A percentile compares a stretch with the other conserved stretches of the same genome.
These are phyloP conservation scores for Temnothorax longispinosus DNA, from an alignment of 1,140 invertebrate species.

Conservation along the genomic window DNA sequence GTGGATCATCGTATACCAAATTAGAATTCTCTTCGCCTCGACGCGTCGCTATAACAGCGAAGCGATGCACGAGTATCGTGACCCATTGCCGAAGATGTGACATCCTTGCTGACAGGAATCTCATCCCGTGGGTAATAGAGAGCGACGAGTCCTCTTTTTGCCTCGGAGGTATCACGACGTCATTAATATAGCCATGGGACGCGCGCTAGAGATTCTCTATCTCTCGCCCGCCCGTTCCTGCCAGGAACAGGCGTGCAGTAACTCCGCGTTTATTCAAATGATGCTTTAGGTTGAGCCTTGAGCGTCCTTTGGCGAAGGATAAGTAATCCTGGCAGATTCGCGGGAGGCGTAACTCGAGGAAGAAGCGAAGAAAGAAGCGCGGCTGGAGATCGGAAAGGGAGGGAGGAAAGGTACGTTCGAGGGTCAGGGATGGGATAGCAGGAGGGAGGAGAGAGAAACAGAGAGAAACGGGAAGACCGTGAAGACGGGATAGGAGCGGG, in stretches of 20 bases:
- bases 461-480: constrained; percentile 3
- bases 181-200: constrained; percentile 73
- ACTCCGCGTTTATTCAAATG: constrained; percentile 82
- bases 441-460: neutral
- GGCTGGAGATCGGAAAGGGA: constrained; percentile 46
- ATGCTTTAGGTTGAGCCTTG: constrained; percentile 80
- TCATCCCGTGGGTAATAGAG: constrained; percentile 37
- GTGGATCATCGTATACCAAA: constrained; percentile 35
- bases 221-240: constrained; percentile 32
- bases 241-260: constrained; percentile 71
- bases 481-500: constrained; percentile 16
- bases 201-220: constrained; percentile 37
- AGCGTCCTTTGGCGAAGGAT: constrained; percentile 76
- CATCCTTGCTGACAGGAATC: constrained; percentile 34
- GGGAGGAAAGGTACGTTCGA: constrained; percentile 48
- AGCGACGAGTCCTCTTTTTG: constrained; percentile 47
- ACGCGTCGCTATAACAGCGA: constrained; percentile 18
- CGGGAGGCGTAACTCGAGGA: constrained; percentile 50
- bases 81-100: constrained; percentile 42
- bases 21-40: constrained; percentile 27
- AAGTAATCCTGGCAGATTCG: constrained; percentile 78
- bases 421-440: constrained; percentile 38
- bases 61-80: constrained; percentile 36
- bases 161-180: constrained; percentile 51
- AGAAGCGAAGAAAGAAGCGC: constrained; percentile 46